These are phyloP conservation scores for Protobothrops flavoviridis DNA, from an alignment of 2,113 vertebrate species.

Conservation along the genomic window DNA sequence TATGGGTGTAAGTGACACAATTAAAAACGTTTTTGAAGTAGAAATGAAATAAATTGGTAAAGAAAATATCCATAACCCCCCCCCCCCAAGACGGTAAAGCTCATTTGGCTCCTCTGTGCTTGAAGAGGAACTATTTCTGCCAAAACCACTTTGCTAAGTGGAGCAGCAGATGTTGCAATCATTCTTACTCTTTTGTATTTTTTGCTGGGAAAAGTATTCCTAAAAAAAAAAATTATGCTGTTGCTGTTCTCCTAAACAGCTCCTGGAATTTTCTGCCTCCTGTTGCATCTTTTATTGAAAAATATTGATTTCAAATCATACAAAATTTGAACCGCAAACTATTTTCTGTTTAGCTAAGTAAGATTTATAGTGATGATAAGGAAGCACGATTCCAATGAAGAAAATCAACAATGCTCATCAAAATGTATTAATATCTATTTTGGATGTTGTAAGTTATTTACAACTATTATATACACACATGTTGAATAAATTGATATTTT, in stretches of 20 bases:
- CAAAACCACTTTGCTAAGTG: neutral
- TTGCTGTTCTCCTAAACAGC: neutral
- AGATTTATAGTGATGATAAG: neutral
- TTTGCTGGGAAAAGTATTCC: neutral
- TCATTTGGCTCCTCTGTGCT: neutral
- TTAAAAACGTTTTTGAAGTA: neutral
- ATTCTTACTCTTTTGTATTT: neutral
- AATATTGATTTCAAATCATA: neutral
- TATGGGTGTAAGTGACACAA: neutral
- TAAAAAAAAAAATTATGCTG: neutral
- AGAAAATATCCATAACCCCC: neutral
- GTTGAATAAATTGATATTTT: neutral
- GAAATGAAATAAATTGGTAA: neutral
- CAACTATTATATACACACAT: neutral
- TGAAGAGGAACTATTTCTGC: neutral
- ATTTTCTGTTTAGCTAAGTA: neutral
- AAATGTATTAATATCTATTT: neutral
- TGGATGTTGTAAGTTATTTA: neutral
- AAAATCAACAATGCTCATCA: neutral
- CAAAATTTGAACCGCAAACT: neutral
- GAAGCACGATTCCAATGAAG: too few relatives aligned
- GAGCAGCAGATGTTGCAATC: neutral
- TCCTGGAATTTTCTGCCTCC: neutral
- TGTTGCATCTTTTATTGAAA: neutral
- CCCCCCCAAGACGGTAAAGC: neutral